These are phyloP conservation scores for Enteromius radiatus DNA, from an alignment of 2,797 vertebrate species.

Conservation along the genomic window DNA sequence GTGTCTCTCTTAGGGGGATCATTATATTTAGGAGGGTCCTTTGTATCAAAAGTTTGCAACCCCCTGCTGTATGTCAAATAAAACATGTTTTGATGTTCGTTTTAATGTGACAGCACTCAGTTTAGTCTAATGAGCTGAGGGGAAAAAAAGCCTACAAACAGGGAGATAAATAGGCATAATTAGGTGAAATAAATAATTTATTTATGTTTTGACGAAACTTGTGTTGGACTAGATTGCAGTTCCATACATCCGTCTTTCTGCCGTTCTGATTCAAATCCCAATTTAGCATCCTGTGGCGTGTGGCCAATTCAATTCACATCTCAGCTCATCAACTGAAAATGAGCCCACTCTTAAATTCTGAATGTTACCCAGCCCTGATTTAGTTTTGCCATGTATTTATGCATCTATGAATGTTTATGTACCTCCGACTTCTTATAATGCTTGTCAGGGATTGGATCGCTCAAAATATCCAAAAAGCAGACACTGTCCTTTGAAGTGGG, in stretches of 20 bases:
- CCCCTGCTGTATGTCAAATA: background rate
- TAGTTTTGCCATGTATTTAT: constrained; percentile 26
- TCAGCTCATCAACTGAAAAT: constrained; percentile 16
- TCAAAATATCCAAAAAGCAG: constrained; percentile 80
- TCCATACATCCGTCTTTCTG: constrained; percentile 16
- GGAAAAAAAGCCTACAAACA: background rate
- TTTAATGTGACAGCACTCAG: constrained; percentile 12
- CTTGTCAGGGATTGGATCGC: constrained; percentile 81
- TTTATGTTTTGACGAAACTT: constrained; percentile 24
- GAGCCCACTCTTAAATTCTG: background rate
- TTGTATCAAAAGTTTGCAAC: background rate
- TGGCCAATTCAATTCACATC: constrained; percentile 7
- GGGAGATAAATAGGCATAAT: constrained; percentile 27
- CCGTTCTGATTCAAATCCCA: constrained; percentile 17
- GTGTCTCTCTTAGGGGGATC: background rate
- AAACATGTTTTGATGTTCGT: background rate
- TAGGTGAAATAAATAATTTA: background rate
- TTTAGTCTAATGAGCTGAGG: constrained; percentile 8
- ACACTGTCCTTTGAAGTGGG: constrained; percentile 76
- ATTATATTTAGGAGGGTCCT: background rate
- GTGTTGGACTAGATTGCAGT: background rate
- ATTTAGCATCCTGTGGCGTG: background rate
- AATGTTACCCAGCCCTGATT: background rate
- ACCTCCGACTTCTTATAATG: constrained; percentile 82
- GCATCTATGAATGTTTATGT: constrained; percentile 45